These are phyloP conservation scores for Phortica magna DNA, from an alignment of 2,888 invertebrate genomes.

Conservation along the genomic window DNA sequence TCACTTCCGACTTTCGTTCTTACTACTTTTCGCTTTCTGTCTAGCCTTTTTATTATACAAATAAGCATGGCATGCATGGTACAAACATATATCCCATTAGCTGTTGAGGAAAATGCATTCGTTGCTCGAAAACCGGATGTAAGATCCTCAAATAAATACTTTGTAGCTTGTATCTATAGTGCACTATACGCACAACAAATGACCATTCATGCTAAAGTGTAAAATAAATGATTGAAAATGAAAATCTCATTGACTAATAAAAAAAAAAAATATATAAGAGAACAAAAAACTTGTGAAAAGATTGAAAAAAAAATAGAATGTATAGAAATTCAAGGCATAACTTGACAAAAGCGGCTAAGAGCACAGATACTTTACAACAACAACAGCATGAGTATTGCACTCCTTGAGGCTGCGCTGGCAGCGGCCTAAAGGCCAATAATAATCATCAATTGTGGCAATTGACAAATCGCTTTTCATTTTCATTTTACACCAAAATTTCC, in stretches of 20 bases:
- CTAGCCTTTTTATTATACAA: slow-evolving; percentile 2
- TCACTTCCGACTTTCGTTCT: slow-evolving; percentile 57
- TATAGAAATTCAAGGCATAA: neutral
- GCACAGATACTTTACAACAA: neutral
- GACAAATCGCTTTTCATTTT: slow-evolving; percentile 63
- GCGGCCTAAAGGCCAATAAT: slow-evolving; percentile 40
- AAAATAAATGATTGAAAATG: slow-evolving; percentile 51
- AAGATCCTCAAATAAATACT: slow-evolving; percentile 1
- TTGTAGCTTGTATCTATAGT: slow-evolving; percentile 6
- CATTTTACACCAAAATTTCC: neutral
- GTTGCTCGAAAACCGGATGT: neutral
- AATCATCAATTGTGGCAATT: slow-evolving; percentile 47
- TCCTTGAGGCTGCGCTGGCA: slow-evolving; percentile 41
- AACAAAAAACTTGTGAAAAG: slow-evolving; percentile 8
- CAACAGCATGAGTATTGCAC: neutral
- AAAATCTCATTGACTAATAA: slow-evolving; percentile 62
- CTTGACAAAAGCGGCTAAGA: neutral
- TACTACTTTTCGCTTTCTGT: no score
- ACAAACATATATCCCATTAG: neutral
- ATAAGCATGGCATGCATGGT: no score
- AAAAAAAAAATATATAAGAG: slow-evolving; percentile 39
- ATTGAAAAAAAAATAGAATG: neutral
- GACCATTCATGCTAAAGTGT: slow-evolving; percentile 34
- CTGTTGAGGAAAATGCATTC: neutral
- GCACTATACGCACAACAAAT: slow-evolving; percentile 43